phyloP scores from a whole-genome alignment of 2,113 vertebrate genomes.

The Lonchura striata region DNA sequence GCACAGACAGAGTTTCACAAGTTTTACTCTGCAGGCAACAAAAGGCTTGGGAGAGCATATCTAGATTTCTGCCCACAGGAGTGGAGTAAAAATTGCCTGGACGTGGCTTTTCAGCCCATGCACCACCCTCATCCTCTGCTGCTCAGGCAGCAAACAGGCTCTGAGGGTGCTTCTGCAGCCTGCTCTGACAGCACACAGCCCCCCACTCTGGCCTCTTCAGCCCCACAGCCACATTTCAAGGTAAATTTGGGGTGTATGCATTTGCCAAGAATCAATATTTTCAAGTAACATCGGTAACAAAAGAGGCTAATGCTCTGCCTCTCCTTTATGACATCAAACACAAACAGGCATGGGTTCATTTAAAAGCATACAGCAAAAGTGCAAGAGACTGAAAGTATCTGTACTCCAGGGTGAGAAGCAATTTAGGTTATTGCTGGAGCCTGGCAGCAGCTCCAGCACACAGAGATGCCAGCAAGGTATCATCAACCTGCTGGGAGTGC shows the following conservation, averaged over 20 bases:
- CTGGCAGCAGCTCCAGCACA: neutral
- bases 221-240: neutral
- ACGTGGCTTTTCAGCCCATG: neutral
- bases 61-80: neutral
- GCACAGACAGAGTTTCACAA: neutral
- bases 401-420: neutral
- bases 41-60: neutral
- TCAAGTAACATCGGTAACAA: accelerated
- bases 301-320: neutral
- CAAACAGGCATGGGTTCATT: neutral
- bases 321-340: neutral
- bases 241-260: neutral
- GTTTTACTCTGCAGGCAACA: neutral
- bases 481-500: neutral
- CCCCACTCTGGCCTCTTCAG: neutral
- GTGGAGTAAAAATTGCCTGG: neutral
- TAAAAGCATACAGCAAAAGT: neutral
- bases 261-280: neutral
- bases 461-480: neutral
- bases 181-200: neutral
- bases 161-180: neutral
- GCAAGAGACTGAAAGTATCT: neutral
- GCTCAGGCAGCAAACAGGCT: neutral
- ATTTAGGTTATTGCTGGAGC: neutral
- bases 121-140: neutral